phyloP scores from a whole-genome alignment of 2,888 invertebrate genomes.

The Sclerodermus sp. region DNA sequence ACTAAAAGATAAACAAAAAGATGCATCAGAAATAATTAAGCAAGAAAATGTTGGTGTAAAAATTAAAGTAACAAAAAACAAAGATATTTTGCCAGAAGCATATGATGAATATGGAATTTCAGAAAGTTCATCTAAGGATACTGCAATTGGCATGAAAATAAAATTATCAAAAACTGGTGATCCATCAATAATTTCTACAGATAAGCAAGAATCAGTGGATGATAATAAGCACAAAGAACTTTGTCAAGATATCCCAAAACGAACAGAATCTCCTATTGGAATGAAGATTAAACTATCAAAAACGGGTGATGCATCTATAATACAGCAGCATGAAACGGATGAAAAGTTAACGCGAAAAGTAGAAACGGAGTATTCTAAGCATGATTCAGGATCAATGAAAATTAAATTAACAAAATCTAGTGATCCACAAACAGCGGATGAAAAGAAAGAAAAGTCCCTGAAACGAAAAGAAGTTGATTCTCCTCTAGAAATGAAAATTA shows the following conservation, averaged over 20 bases:
- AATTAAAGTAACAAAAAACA: conserved; percentile 19
- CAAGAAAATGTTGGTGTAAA: conserved; percentile 20
- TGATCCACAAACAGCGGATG: conserved; percentile 33
- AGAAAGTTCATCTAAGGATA: conserved; percentile 14
- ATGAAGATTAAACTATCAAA: conserved; percentile 54
- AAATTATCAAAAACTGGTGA: conserved; percentile 50
- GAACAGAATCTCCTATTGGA: conserved; percentile 49
- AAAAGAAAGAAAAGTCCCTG: conserved; percentile 35
- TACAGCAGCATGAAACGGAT: conserved; percentile 15
- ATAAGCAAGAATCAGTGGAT: conserved; percentile 30
- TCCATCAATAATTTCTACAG: conserved; percentile 42
- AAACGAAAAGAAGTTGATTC: conserved; percentile 28
- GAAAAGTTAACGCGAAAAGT: conserved; percentile 10
- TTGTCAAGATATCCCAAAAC: conserved; percentile 29
- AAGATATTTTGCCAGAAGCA: conserved; percentile 12
- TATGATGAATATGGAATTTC: neutral
- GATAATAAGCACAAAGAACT: conserved; percentile 18
- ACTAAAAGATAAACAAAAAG: conserved; percentile 26
- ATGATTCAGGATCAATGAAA: too few species aligned
- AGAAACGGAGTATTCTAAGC: conserved; percentile 23
- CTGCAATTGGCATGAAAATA: conserved; percentile 46
- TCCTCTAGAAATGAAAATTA: conserved; percentile 48
- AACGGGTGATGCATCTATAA: conserved; percentile 46
- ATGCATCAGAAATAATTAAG: conserved; percentile 15
- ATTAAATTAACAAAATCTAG: conserved; percentile 50